A percentile compares a stretch with the other conserved stretches of the same genome.
These are phyloP conservation scores for Myiagra hebetior DNA, from an alignment of 2,113 vertebrate genomes.

Conservation along the genomic window DNA sequence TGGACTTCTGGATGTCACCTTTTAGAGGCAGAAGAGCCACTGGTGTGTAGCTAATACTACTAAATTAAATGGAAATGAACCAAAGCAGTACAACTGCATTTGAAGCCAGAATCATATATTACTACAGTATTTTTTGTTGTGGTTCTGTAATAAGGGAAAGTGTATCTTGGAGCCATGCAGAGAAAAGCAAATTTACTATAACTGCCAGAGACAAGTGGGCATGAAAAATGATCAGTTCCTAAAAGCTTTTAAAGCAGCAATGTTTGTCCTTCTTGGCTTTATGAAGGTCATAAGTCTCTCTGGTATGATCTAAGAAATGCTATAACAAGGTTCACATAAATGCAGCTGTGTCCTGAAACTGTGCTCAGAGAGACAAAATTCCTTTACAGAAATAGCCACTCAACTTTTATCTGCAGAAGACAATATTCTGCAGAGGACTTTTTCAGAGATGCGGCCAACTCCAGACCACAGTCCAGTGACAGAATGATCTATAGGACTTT, in stretches of 20 bases:
- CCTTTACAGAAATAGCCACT: conserved; percentile 26
- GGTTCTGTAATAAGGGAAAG: conserved; percentile 25
- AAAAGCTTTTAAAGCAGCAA: conserved; percentile 30
- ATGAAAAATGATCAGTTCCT: conserved; percentile 36
- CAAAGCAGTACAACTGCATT: not conserved
- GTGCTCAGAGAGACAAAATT: conserved; percentile 22
- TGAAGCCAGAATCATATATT: not conserved
- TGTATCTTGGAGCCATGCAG: conserved; percentile 20
- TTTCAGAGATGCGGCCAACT: not conserved
- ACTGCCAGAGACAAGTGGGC: conserved; percentile 3
- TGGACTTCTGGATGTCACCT: not conserved
- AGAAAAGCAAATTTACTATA: conserved; percentile 55
- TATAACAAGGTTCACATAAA: conserved; percentile 39
- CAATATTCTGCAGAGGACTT: not conserved
- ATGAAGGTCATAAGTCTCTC: conserved; percentile 52
- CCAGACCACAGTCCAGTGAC: not conserved
- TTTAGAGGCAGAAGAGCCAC: not conserved
- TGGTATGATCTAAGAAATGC: conserved; percentile 26
- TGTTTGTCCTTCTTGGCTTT: conserved; percentile 45
- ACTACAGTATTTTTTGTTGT: conserved; percentile 16
- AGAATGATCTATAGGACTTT: not conserved
- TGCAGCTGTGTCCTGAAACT: not conserved
- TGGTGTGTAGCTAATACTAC: not conserved
- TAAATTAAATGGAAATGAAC: conserved; percentile 1
- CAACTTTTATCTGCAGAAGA: not conserved